Base-by-base conservation (phyloP, 2,797 vertebrate species). In the Apogon hyalosoma region DNA sequence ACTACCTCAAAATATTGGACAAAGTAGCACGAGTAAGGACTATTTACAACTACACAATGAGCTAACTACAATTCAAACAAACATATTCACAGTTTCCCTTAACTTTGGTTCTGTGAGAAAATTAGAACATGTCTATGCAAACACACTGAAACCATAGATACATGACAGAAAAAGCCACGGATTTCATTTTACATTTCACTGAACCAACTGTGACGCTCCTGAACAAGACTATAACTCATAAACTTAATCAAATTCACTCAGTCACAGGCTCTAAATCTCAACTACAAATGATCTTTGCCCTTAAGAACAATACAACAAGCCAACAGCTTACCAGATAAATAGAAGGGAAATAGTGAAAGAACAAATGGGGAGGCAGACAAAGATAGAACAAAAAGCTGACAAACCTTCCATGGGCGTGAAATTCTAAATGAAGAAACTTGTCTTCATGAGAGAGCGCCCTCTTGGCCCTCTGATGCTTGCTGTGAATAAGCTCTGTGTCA, bases 321-420 rank as follows among this genome's bases (percentile, higher is more conserved):
- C 33, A 53, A 42, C 1, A 19, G 31, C 42, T 42, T 41, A 73
- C 50, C 13, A 73, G 58, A 62, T 36, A 54, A 1, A 54, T 7
- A 65, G 15, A 69, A 50, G 41, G 43, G 28, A 16, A 59, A 73
- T 49, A 77, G 36, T 59, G 4, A 55, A 24, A 49, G 57, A 33
- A 58, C 6, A 65, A 19, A 68, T 9, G 7, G 7, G 49, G 14
- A 56, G 5, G 1, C 7, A 63, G 28, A 51, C 13, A 56, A 56
- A 48, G 45, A 59, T 63, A 1, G 48, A 14, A 36, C 24, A 28
- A 46, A 52, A 63, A 66, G 41, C 0, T 12, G 15, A 86, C 94
- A 90, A 84, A 98, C 98, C 97, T 97, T 92, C 98, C 98, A 82
- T 99, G 97, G 58, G 98, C 96, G 63, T 98, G 97, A 75, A 99